Percentiles rank a stretch among this genome's conserved stretches.
Evolutionary conservation across 2,888 invertebrate genomes (phyloP).

Genomic region (Yponomeuta cagnagella): DNA sequence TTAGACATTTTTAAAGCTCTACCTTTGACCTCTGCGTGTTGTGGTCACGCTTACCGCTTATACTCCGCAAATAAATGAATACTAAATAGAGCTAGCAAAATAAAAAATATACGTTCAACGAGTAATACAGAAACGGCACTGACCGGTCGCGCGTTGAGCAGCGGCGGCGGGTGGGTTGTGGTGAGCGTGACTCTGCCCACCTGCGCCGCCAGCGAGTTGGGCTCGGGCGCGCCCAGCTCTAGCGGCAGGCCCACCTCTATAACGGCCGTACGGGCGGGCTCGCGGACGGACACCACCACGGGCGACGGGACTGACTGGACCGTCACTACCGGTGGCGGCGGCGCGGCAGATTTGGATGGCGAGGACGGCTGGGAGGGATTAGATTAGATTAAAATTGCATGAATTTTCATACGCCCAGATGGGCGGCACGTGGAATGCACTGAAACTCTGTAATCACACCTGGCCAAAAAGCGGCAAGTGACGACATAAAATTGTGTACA

Average conservation of each 20-base stretch:
- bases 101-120: too few species aligned
- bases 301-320: constrained; percentile 18
- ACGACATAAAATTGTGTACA: too few species aligned
- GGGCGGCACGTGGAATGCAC: not conserved
- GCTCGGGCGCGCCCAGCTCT: constrained; percentile 31
- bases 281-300: constrained; percentile 26
- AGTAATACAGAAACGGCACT: constrained; percentile 19
- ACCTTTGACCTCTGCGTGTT: too few species aligned
- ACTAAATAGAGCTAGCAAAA: too few species aligned
- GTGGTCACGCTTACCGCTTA: too few species aligned
- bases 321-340: constrained; percentile 23
- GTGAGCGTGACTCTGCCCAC: constrained; percentile 89
- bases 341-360: constrained; percentile 4
- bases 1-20: too few species aligned
- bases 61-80: too few species aligned
- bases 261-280: constrained; percentile 20
- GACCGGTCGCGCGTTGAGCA: constrained; percentile 77
- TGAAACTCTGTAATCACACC: not conserved
- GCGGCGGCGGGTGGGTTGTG: constrained; percentile 87
- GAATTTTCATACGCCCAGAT: too few species aligned
- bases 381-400: too few species aligned
- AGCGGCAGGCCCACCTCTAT: constrained; percentile 20
- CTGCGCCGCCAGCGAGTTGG: constrained; percentile 81
- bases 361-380: not conserved
- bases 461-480: too few species aligned